These are phyloP conservation scores for Geotrupes spiniger DNA, from an alignment of 2,888 invertebrate species.

Conservation along the genomic window DNA sequence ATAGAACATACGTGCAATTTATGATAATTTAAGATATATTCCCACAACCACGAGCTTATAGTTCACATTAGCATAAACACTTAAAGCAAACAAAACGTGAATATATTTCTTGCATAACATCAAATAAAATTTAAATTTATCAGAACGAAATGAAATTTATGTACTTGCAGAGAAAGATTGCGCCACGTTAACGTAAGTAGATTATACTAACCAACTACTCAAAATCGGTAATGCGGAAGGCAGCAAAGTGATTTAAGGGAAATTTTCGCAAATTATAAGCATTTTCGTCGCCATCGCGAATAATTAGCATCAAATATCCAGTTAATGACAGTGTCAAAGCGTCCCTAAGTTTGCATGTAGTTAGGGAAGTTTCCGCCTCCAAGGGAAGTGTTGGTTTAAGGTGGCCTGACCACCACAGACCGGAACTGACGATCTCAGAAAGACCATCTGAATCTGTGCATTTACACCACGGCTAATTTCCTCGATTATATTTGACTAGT, in stretches of 20 bases:
- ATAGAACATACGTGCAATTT: no score
- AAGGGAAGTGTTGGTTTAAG: slow-evolving; percentile 45
- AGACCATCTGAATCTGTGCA: slow-evolving; percentile 8
- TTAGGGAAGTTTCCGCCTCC: slow-evolving; percentile 41
- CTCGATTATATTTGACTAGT: no score
- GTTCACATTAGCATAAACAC: no score
- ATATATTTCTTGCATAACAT: no score
- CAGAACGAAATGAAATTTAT: no score
- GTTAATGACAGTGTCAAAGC: slow-evolving; percentile 43
- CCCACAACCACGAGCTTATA: no score
- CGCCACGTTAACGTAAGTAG: no score
- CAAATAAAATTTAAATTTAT: no score
- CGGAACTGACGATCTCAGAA: slow-evolving; percentile 32
- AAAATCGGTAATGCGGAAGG: not conserved
- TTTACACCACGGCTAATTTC: slow-evolving; percentile 10
- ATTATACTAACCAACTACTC: no score
- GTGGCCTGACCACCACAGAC: slow-evolving; percentile 43
- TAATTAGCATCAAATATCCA: slow-evolving; percentile 46
- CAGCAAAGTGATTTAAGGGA: not conserved
- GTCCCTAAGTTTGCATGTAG: slow-evolving; percentile 43
- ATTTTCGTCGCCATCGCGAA: slow-evolving; percentile 27
- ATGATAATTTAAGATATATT: no score
- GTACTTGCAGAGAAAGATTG: no score
- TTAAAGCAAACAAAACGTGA: no score
- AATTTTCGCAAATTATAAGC: slow-evolving; percentile 13